Evolutionary conservation across 2,113 vertebrate genomes (phyloP), one percentile per base, ranked within the genome.

Genomic region (Seriola rivoliana): DNA sequence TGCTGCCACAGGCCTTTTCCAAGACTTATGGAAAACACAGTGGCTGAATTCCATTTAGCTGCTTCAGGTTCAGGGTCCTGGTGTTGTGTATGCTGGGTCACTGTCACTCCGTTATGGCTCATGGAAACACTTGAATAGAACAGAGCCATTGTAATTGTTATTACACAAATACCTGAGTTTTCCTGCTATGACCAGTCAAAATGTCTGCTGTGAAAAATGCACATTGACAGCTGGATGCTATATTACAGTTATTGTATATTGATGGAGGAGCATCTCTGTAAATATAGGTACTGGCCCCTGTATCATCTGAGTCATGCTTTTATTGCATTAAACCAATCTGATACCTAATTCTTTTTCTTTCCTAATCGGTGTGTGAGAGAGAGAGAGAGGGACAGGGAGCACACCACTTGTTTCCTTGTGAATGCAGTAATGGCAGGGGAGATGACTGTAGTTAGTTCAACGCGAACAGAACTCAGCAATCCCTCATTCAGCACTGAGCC

Each of bases 401-500:
- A n/a, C 32, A 63, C 50, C 25, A 23, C 16, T 14, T 44, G 50
- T 75, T 59, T 59, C 38, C 48, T 44, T 65, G 29, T 59, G 69
- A 77, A 66, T 62, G 62, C 58, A 60, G 66, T 44, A 46, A 59
- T 72, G 52, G 62, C 50, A 78, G 14, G 21, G 29, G 44, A 82
- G 40, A 85, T 46, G 84, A 76, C 78, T 44, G 46, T 71, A 60
- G 79, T 81, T 75, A 78, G 71, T 71, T 77, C 73, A 77, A 85
- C 80, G 72, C 44, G 52, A 34, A 80, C 50, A 21, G 64, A 70
- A 77, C 58, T 67, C 63, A 67, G 71, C 64, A 75, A 50, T 54
- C 64, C 82, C 78, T 84, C 65, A 88, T 68, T 86, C 72, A 65
- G 25, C 17, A 2, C 72, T 13, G 78, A 88, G 71, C 84, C 64